phyloP scores from a whole-genome alignment of 2,888 invertebrate genomes.

The Tridacna crocea region DNA sequence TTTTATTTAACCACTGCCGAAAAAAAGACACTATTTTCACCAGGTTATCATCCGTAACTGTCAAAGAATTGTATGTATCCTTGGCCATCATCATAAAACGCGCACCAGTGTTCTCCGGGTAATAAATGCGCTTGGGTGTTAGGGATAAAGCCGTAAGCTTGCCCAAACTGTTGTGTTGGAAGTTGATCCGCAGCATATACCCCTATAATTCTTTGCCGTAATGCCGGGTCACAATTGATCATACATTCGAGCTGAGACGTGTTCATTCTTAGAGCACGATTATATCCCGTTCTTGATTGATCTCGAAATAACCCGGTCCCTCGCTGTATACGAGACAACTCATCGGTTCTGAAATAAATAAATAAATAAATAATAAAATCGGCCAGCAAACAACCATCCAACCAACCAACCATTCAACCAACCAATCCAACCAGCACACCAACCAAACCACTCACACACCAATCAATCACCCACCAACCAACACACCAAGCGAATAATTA shows the following conservation, averaged over 20 bases:
- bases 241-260: slow-evolving; percentile 29
- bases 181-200: slow-evolving; percentile 39
- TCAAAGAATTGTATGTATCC: slow-evolving; percentile 12
- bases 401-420: not conserved
- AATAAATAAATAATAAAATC: not conserved
- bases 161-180: slow-evolving; percentile 2
- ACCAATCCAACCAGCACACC: too few relatives aligned
- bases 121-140: slow-evolving; percentile 29
- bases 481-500: too few relatives aligned
- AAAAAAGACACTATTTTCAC: slow-evolving; percentile 4
- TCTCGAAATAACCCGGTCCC: slow-evolving; percentile 38
- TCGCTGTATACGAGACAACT: slow-evolving; percentile 51
- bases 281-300: slow-evolving; percentile 38
- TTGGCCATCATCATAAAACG: not conserved
- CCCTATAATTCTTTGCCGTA: slow-evolving; percentile 22
- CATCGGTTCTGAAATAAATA: slow-evolving; percentile 38
- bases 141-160: slow-evolving; percentile 32
- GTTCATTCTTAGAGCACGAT: slow-evolving; percentile 24
- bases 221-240: slow-evolving; percentile 30
- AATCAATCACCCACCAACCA: too few relatives aligned
- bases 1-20: slow-evolving; percentile 7
- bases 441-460: too few relatives aligned
- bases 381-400: not conserved
- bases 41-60: not conserved
- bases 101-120: slow-evolving; percentile 35